A percentile compares a stretch with the other conserved stretches of the same genome.
Conservation (phyloP, 2,888 invertebrate genomes). For the Calliphora vomitoria region DNA sequence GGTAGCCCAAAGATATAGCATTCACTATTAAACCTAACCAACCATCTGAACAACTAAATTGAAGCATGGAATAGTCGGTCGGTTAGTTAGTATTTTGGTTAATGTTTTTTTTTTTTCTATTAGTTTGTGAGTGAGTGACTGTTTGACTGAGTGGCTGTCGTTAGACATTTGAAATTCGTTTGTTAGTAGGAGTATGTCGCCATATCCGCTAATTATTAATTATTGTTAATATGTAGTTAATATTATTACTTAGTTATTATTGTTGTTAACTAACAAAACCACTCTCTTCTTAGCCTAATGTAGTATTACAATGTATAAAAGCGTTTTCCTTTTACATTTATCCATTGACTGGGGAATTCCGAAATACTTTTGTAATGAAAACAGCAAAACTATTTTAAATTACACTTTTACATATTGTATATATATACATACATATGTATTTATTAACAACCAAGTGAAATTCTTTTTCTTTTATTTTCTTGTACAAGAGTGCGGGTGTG, state of each 20-base stretch:
- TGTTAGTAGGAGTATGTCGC: constrained; percentile 36
- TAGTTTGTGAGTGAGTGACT: constrained; percentile 6
- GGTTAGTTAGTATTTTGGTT: not conserved
- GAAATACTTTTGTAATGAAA: constrained; percentile 49
- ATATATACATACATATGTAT: not conserved
- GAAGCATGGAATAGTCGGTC: not conserved
- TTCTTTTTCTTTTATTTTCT: not conserved
- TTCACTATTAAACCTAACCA: not conserved
- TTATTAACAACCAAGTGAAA: constrained; percentile 34
- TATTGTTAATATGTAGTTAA: constrained; percentile 42
- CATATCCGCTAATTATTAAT: constrained; percentile 66
- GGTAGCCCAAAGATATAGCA: not conserved
- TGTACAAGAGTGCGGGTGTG: constrained; percentile 29
- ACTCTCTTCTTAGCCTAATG: constrained; percentile 2
- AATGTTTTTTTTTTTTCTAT: not conserved
- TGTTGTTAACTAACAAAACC: not conserved
- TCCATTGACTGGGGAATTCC: constrained; percentile 51
- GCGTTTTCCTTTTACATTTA: constrained; percentile 52
- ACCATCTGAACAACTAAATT: not conserved
- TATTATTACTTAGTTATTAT: not conserved
- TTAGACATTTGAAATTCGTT: constrained; percentile 41
- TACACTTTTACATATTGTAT: not conserved
- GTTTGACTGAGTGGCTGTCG: constrained; percentile 33
- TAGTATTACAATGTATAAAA: constrained; percentile 18
- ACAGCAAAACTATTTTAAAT: constrained; percentile 29